phyloP scores from a whole-genome alignment of 1,140 invertebrate genomes.

The Drosophila littoralis region DNA sequence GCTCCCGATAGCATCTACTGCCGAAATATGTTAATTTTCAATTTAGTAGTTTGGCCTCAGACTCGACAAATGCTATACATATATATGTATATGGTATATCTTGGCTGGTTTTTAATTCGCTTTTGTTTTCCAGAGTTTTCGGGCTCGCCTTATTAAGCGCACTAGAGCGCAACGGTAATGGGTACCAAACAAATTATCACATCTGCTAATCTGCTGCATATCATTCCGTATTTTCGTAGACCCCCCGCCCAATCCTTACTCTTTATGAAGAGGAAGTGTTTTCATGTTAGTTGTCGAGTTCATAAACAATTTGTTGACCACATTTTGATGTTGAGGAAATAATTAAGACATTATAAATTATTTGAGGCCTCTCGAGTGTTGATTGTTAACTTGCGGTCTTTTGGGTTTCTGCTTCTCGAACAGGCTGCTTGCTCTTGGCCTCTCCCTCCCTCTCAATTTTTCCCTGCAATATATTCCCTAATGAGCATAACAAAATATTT shows the following conservation, averaged over 20 bases:
- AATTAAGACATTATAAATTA: slow-evolving; percentile 83
- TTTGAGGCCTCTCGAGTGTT: slow-evolving; percentile 61
- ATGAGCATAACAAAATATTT: slow-evolving; percentile 79
- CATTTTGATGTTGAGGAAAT: slow-evolving; percentile 55
- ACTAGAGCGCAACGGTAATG: slow-evolving; percentile 63
- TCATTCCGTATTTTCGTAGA: slow-evolving; percentile 50
- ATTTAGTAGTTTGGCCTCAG: slow-evolving; percentile 70
- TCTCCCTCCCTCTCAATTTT: not conserved
- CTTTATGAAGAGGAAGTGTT: slow-evolving; percentile 65
- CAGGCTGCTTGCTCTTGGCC: too few species aligned
- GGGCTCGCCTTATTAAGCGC: slow-evolving; percentile 57
- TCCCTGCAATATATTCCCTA: slow-evolving; percentile 23
- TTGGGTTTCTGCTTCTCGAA: not conserved
- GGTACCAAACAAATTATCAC: slow-evolving; percentile 69
- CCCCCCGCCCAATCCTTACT: not conserved
- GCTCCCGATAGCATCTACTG: slow-evolving; percentile 74
- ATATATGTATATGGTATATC: slow-evolving; percentile 31
- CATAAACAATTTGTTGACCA: slow-evolving; percentile 75
- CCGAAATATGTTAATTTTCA: slow-evolving; percentile 83
- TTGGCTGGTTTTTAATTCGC: slow-evolving; percentile 45
- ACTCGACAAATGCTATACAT: slow-evolving; percentile 51
- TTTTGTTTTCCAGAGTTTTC: slow-evolving; percentile 51
- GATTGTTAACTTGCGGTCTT: slow-evolving; percentile 45
- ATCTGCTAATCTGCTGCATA: slow-evolving; percentile 79
- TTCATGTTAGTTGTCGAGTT: slow-evolving; percentile 67